These are phyloP conservation scores for Megalurothrips usitatus DNA, from an alignment of 2,888 invertebrate species.

Conservation along the genomic window DNA sequence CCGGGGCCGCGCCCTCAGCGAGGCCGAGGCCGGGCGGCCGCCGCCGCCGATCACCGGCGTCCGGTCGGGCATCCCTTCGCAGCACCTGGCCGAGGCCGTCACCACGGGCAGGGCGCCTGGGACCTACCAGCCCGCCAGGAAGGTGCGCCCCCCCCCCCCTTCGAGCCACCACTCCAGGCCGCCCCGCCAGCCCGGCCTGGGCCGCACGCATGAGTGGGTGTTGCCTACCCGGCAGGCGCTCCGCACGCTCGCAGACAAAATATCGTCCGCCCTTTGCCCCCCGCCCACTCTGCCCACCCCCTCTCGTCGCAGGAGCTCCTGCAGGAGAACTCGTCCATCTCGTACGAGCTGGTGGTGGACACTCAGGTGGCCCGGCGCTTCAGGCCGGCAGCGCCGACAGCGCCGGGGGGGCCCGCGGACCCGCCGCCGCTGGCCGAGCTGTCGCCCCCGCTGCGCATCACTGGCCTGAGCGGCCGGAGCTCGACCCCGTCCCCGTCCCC, in stretches of 20 bases:
- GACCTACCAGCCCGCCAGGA: background rate
- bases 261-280: background rate
- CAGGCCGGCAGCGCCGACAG: background rate
- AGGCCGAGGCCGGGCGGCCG: background rate
- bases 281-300: background rate
- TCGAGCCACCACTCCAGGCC: background rate
- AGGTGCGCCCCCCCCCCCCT: too few relatives aligned
- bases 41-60: background rate
- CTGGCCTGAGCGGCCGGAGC: background rate
- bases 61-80: background rate
- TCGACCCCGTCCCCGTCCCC: background rate
- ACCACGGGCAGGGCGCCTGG: background rate
- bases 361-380: background rate
- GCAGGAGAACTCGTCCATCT: background rate
- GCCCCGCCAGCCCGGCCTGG: background rate
- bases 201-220: background rate
- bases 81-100: background rate
- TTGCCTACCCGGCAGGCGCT: background rate
- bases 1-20: too few relatives aligned
- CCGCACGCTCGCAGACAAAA: background rate
- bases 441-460: background rate
- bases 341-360: constrained; percentile 7
- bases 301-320: background rate
- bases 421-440: background rate
- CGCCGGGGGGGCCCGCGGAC: background rate